Base-by-base conservation (phyloP, 2,888 invertebrate genomes). In the Harmothoe impar region DNA sequence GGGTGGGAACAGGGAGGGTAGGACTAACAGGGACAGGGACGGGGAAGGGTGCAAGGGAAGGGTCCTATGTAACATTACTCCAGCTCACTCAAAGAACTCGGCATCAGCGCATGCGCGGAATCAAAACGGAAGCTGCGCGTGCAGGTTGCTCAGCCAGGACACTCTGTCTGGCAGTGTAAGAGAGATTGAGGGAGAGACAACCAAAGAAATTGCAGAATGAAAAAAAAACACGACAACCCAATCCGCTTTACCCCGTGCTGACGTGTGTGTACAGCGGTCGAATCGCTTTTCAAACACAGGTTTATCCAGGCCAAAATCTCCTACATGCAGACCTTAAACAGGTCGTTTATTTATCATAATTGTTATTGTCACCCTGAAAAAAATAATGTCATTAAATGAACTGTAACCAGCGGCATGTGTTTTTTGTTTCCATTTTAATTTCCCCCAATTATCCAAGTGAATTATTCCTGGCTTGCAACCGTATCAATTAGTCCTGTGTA, bases 361-460 rank as follows among this genome's bases (percentile, higher is more conserved):
- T 81, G 81, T 81, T 81, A 81, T 81, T 81, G 81, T 81, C 81
- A 81, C 81, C 10, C 81, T 12, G 17, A 31, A 81, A 81, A 77
- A 81, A 81, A 81, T 81, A 81, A 81, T 33, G 81, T 43, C 81
- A 81, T 81, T 81, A 81, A 81, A 81, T 81, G 81, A 81, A 81
- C 81, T 81, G 81, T 81, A 81, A 81, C 81, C 81, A 81, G 81
- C 81, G 81, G 81, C 20, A 35, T 81, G 23, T 20, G 81, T 81
- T 81, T 81, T 81, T 81, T 62, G n/a, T 62, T n/a, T 77, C 77
- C 31, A 43, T 43, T 81, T 81, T 43, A 81, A 81, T 81, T 81
- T 81, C 33, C 81, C 43, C 23, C 81, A 81, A 81, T 81, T 81
- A 81, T 81, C 81, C 25, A 35, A 81, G 81, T 81, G 81, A 81